A percentile compares a stretch with the other conserved stretches of the same genome.
Evolutionary conservation across 2,888 invertebrate genomes (phyloP).

Genomic region (Shargacucullia verbasci): DNA sequence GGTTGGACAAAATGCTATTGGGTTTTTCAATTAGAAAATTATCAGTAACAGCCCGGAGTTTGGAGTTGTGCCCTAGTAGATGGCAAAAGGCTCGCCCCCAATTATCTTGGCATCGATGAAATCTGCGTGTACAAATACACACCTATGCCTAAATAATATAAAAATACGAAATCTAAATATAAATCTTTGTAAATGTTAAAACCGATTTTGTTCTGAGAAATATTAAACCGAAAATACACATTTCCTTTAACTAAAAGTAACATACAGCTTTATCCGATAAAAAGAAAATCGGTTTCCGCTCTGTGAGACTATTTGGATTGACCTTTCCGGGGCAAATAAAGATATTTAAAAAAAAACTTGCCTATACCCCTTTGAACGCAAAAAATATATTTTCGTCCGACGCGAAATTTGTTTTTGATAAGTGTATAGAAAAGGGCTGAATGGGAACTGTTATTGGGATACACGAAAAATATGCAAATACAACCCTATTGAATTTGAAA

Average conservation of each 20-base stretch:
- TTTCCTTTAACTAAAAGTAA: slow-evolving; percentile 1
- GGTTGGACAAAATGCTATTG: too few species aligned
- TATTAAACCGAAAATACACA: background rate
- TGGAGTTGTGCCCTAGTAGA: too few species aligned
- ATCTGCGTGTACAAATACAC: too few species aligned
- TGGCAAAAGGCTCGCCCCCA: too few species aligned
- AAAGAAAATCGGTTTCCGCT: slow-evolving; percentile 46
- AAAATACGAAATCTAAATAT: too few species aligned
- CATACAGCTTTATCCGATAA: slow-evolving; percentile 44
- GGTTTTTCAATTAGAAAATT: too few species aligned
- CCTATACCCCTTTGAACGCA: slow-evolving; percentile 25
- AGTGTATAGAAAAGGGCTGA: slow-evolving; percentile 49
- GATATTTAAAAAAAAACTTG: slow-evolving; percentile 27
- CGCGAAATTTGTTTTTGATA: slow-evolving; percentile 50
- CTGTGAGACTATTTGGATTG: slow-evolving; percentile 40
- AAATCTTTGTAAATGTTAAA: too few species aligned
- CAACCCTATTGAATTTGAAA: slow-evolving; percentile 51
- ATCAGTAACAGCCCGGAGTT: too few species aligned
- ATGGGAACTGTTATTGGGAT: slow-evolving; percentile 42
- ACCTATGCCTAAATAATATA: too few species aligned
- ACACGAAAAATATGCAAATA: slow-evolving; percentile 49
- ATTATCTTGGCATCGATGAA: too few species aligned
- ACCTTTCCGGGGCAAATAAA: slow-evolving; percentile 57
- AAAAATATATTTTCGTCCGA: slow-evolving; percentile 34
- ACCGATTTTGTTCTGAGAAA: too few species aligned